phyloP scores from a whole-genome alignment of 2,888 invertebrate species.

The Nemapogon koenigi region DNA sequence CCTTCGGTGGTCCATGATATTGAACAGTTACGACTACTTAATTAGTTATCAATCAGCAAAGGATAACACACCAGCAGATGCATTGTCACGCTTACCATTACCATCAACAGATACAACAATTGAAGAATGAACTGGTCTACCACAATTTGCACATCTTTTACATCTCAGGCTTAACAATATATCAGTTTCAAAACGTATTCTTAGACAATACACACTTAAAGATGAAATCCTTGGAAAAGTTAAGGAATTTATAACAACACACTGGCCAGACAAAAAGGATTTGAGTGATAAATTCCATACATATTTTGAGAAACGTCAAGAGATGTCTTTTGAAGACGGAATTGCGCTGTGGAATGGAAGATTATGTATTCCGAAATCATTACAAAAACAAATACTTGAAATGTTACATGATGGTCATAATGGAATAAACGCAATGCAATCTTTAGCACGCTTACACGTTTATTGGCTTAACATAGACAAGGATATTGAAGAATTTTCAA shows the following conservation, averaged over 20 bases:
- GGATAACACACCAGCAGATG: constrained; percentile 4
- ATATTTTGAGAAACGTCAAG: too few relatives aligned
- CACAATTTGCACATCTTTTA: constrained; percentile 7
- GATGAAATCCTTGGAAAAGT: too few relatives aligned
- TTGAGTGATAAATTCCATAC: too few relatives aligned
- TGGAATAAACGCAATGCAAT: too few relatives aligned
- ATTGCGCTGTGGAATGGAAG: too few relatives aligned
- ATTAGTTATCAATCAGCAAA: constrained; percentile 7
- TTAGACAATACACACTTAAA: too few relatives aligned
- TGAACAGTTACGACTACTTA: constrained; percentile 8
- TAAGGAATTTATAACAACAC: too few relatives aligned
- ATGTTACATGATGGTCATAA: too few relatives aligned
- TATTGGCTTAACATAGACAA: constrained; percentile 10
- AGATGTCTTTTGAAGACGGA: too few relatives aligned
- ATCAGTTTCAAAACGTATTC: constrained; percentile 3
- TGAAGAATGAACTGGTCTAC: constrained; percentile 6
- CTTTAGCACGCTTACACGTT: constrained; percentile 6
- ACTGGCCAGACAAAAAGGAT: too few relatives aligned
- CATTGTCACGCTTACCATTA: constrained; percentile 1
- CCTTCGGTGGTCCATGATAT: constrained; percentile 5
- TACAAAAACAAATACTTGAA: too few relatives aligned
- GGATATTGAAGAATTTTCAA: constrained; percentile 1
- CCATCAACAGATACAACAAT: neutral
- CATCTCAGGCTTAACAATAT: constrained; percentile 4
- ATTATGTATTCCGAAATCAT: too few relatives aligned